Conservation (phyloP, 2,113 vertebrate species). For the Seriola aureovittata region DNA sequence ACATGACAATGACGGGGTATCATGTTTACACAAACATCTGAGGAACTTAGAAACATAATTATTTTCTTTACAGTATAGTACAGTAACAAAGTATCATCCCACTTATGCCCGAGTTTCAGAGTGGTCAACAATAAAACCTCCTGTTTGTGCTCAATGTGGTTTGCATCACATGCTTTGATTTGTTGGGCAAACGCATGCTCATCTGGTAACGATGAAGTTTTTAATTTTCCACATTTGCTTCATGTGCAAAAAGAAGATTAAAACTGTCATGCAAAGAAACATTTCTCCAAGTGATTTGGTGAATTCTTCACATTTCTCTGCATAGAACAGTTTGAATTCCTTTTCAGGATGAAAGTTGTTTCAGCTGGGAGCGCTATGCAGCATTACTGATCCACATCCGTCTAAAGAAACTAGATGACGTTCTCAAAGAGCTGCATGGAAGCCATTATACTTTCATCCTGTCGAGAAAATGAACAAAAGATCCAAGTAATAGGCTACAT, state of each 20-base stretch:
- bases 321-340: constrained; percentile 14
- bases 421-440: constrained; percentile 98
- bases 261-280: constrained; percentile 62
- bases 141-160: constrained; percentile 25
- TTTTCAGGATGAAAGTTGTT: constrained; percentile 20
- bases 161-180: constrained; percentile 59
- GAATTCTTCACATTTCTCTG: constrained; percentile 32
- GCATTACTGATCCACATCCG: not conserved
- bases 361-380: constrained; percentile 39
- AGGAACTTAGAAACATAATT: constrained; percentile 17
- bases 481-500: not conserved
- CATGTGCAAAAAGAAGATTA: constrained; percentile 37
- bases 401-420: constrained; percentile 85
- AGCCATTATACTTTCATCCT: constrained; percentile 97
- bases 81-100: constrained; percentile 26
- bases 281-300: constrained; percentile 17
- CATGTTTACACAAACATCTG: constrained; percentile 8
- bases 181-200: constrained; percentile 53
- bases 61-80: constrained; percentile 44
- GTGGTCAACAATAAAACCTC: constrained; percentile 6
- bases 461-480: constrained; percentile 70
- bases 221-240: constrained; percentile 1
- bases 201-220: not conserved
- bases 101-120: constrained; percentile 16
- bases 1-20: constrained; percentile 27